Evolutionary conservation across 2,797 vertebrate genomes (phyloP), one percentile per base, ranked within the genome.

Genomic region (Lagocephalus sceleratus): DNA sequence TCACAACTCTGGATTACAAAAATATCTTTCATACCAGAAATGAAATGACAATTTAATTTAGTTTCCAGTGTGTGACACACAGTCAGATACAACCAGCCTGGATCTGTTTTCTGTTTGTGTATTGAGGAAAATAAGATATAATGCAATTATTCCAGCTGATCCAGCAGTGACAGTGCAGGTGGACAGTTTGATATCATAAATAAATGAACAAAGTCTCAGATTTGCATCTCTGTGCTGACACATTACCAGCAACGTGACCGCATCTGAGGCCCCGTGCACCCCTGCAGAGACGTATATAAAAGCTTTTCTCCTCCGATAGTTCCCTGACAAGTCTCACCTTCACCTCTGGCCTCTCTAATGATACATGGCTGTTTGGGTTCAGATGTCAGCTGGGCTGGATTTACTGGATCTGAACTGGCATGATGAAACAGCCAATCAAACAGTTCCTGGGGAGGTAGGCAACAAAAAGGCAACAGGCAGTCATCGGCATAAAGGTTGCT

Each of bases 11-110:
- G 29, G 29, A 83, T 68, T 59, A 56, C 75, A 82, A 83, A 76
- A 60, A 83, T 76, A 83, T 2, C 79, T 76, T 78, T 71, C 22
- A 72, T 74, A 57, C 57, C 68, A 58, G 81, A 74, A 70, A 65
- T 73, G 47, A 79, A 85, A 78, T 85, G 87, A 89, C 86, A 88
- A 78, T 82, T 83, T 86, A 83, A 88, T 87, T 87, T 76, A 78
- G 59, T 68, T 40, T 39, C 54, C 32, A 47, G 12, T 60, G 70
- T 63, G 60, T 59, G 73, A 71, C 72, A 57, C 38, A 39, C 60
- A 23, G 51, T 75, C 62, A 73, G 58, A 51, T 49, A 71, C 54
- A 61, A 61, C 51, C 55, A 45, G 68, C 71, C 51, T 55, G 63
- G 74, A 71, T 66, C 40, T 57, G n/a, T 41, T 50, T 63, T 70